Evolutionary conservation across 2,797 vertebrate genomes (phyloP).

Genomic region (Micropoecilia bifurca): DNA sequence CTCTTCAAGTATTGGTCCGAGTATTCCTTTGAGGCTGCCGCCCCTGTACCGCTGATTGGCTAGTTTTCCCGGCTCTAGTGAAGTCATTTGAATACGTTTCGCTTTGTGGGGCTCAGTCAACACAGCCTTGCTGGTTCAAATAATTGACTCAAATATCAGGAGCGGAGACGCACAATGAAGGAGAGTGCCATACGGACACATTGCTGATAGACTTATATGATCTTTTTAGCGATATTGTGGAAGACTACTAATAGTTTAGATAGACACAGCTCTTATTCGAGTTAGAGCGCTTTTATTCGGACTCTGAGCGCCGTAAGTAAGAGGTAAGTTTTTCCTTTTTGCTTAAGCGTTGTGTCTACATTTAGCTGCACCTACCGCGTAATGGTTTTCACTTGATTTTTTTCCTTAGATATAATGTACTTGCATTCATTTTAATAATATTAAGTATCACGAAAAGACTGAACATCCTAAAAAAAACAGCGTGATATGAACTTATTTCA

Average conservation of each 20-base stretch:
- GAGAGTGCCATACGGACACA: conserved; percentile 10
- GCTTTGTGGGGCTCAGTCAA: conserved; percentile 48
- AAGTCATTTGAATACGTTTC: conserved; percentile 77
- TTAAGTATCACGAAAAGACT: background rate
- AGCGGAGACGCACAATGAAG: conserved; percentile 56
- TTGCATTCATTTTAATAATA: background rate
- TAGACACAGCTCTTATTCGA: conserved; percentile 6
- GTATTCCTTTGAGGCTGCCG: background rate
- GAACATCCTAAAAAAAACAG: background rate
- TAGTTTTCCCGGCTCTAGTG: conserved; percentile 74
- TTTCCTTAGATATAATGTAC: background rate
- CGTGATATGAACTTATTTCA: background rate
- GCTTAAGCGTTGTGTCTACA: background rate
- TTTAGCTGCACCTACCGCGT: background rate
- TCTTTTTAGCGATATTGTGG: background rate
- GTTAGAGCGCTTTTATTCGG: conserved; percentile 21
- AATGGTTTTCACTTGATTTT: background rate
- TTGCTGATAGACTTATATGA: conserved; percentile 33
- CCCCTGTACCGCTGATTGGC: conserved; percentile 55
- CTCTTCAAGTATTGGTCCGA: conserved; percentile 60
- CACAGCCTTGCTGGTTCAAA: conserved; percentile 53
- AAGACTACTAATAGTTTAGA: conserved; percentile 16
- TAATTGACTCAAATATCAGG: conserved; percentile 43
- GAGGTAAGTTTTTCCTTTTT: conserved; percentile 46
- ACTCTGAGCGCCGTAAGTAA: conserved; percentile 19